A percentile compares a stretch with the other conserved stretches of the same genome.
phyloP scores from a whole-genome alignment of 2,888 invertebrate species.

The Drosophila testacea region DNA sequence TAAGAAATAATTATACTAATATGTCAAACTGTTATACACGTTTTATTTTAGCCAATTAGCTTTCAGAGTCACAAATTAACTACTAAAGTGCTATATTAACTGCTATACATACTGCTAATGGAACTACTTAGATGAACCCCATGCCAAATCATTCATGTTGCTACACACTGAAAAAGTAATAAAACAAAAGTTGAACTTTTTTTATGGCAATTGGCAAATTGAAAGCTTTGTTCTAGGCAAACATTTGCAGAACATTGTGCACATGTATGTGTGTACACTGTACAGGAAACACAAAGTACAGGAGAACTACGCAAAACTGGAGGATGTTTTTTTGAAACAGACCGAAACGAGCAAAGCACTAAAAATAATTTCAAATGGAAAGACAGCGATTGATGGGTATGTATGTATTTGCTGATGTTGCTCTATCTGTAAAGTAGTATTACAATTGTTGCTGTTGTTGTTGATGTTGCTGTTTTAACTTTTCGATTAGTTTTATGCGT shows the following conservation, averaged over 20 bases:
- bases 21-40: no score
- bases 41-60: no score
- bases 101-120: background rate
- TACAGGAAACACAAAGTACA: background rate
- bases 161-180: background rate
- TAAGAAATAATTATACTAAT: background rate
- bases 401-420: conserved; percentile 23
- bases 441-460: conserved; percentile 10
- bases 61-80: no score
- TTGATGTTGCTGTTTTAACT: conserved; percentile 33
- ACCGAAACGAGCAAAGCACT: conserved; percentile 53
- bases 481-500: conserved; percentile 54
- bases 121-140: no score
- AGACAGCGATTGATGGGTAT: conserved; percentile 14
- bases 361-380: conserved; percentile 26
- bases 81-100: no score
- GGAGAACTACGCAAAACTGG: background rate
- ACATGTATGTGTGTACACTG: background rate
- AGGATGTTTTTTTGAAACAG: conserved; percentile 12
- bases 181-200: background rate
- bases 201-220: conserved; percentile 12
- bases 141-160: background rate
- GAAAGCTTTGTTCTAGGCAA: conserved; percentile 12
- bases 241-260: background rate
- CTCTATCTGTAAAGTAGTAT: background rate